A percentile compares a stretch with the other conserved stretches of the same genome.
Conservation (phyloP, 2,797 vertebrate species). For the Cyclura pinguis region DNA sequence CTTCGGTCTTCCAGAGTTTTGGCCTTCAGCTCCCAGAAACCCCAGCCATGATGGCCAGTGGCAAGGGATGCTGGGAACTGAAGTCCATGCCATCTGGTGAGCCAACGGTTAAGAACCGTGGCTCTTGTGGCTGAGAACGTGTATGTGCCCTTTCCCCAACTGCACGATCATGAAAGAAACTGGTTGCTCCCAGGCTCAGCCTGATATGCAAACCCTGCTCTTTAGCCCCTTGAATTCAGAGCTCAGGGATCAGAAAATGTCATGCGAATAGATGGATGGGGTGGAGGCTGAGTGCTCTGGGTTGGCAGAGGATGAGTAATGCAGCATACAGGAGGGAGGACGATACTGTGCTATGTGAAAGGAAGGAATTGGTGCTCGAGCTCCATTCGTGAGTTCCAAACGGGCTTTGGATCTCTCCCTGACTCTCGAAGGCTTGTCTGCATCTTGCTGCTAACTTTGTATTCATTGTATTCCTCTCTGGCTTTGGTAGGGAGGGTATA, state of each 20-base stretch:
- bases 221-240: neutral
- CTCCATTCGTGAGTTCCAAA: neutral
- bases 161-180: no score
- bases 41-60: no score
- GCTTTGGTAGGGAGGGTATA: constrained; percentile 12
- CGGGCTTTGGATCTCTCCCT: constrained; percentile 7
- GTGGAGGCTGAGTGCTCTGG: neutral
- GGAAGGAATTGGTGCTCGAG: neutral
- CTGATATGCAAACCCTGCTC: no score
- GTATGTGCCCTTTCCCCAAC: no score
- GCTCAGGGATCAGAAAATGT: neutral
- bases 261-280: neutral
- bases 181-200: no score
- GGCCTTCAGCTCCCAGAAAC: no score
- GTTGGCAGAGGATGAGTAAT: neutral
- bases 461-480: constrained; percentile 31
- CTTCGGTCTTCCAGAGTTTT: no score
- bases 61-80: no score
- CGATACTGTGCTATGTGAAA: no score
- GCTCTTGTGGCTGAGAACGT: no score
- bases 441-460: constrained; percentile 20
- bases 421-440: constrained; percentile 30
- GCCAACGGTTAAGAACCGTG: no score
- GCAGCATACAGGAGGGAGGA: neutral
- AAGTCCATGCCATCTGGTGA: no score